Evolutionary conservation across 2,797 vertebrate genomes (phyloP).

Genomic region (Discoglossus pictus): DNA sequence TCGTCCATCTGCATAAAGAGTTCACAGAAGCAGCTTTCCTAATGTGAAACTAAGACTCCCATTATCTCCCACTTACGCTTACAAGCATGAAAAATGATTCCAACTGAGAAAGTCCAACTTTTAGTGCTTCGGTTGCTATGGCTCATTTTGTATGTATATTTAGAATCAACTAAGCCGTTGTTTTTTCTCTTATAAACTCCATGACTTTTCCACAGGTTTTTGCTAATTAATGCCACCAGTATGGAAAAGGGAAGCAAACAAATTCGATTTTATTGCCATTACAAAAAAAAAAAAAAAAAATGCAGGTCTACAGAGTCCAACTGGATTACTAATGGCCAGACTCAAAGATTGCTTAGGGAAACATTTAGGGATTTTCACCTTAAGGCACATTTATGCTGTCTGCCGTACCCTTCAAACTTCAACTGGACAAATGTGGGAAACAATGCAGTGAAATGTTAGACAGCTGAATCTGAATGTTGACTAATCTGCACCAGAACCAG

Average conservation of each 20-base stretch:
- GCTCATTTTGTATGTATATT: conserved; percentile 61
- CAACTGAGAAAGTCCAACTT: conserved; percentile 55
- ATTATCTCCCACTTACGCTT: conserved; percentile 63
- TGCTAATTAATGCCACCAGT: conserved; percentile 72
- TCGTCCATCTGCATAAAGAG: conserved; percentile 61
- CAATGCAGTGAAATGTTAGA: conserved; percentile 76
- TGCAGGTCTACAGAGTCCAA: conserved; percentile 66
- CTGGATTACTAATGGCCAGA: conserved; percentile 67
- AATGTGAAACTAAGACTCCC: conserved; percentile 59
- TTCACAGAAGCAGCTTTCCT: conserved; percentile 59
- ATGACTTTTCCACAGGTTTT: conserved; percentile 69
- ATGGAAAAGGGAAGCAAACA: conserved; percentile 70
- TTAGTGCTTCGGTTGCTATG: conserved; percentile 55
- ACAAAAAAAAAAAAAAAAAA: conserved; percentile 70
- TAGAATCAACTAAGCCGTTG: conserved; percentile 49
- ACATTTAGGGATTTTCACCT: conserved; percentile 67
- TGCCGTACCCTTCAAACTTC: conserved; percentile 69
- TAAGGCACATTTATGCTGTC: conserved; percentile 76
- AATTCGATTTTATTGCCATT: conserved; percentile 70
- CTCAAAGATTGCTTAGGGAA: conserved; percentile 61
- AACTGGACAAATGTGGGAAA: conserved; percentile 80
- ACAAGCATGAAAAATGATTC: conserved; percentile 63
- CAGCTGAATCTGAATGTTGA: conserved; percentile 66
- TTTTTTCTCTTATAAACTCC: conserved; percentile 61
- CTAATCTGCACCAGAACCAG: conserved; percentile 64